These are phyloP conservation scores for Ochotona curzoniae DNA, from an alignment of 2,113 vertebrate genomes.

Conservation along the genomic window DNA sequence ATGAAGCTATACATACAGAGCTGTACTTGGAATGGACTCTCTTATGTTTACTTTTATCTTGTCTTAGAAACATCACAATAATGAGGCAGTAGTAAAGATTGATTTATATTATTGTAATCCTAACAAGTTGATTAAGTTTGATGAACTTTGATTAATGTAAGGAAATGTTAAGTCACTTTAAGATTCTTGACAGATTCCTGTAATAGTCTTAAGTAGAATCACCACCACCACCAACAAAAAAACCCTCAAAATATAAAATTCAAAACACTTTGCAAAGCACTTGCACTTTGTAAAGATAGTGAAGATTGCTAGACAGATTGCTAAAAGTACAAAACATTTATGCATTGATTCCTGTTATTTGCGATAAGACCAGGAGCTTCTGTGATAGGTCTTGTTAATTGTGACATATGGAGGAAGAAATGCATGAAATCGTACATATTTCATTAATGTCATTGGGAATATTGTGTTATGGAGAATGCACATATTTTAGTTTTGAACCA, in stretches of 20 bases:
- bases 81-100: slow-evolving; percentile 6
- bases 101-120: neutral
- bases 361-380: neutral
- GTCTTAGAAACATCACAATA: neutral
- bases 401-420: neutral
- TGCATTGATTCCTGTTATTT: neutral
- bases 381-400: neutral
- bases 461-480: neutral
- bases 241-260: neutral
- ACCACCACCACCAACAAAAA: neutral
- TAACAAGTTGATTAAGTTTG: slow-evolving; percentile 21
- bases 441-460: neutral
- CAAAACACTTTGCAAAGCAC: slow-evolving; percentile 38
- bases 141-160: slow-evolving; percentile 33
- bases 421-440: neutral
- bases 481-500: slow-evolving; percentile 26
- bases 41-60: slow-evolving; percentile 33
- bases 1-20: neutral
- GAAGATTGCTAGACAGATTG: neutral
- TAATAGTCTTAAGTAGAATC: slow-evolving; percentile 16
- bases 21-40: neutral
- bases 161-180: slow-evolving; percentile 14
- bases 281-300: neutral
- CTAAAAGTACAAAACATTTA: neutral
- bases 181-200: neutral